Evolutionary conservation across 1,140 invertebrate species (phyloP), one percentile per base, ranked within the genome.

Genomic region (Hyposmocoma kahamanoa): DNA sequence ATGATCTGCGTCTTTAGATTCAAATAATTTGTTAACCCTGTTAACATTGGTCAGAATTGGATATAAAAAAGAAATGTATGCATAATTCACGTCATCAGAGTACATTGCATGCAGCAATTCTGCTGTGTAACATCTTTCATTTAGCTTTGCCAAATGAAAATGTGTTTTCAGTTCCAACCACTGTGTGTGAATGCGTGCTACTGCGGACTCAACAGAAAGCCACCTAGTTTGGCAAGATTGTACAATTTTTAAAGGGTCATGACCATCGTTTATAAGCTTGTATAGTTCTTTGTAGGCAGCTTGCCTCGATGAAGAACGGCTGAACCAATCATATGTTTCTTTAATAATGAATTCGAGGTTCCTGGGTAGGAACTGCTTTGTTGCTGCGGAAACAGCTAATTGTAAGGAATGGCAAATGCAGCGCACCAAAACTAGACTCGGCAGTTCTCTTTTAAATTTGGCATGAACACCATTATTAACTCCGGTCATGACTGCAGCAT

Each of bases 271-370:
- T n/a, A 77, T 62, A 8, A 45, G 28, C 43, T 54, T 34, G 43
- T 67, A 75, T 17, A 75, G 13, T 38, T 57, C 17, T 61, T 59
- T 59, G 51, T 75, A 73, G 13, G 22, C 13, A 39, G 36, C 6
- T 39, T 39, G 36, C 18, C 36, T 39, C 3, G 36, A 21, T 15
- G 15, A 53, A 55, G 58, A 45, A 51, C 49, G 26, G 22, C 41
- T 39, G 53, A 39, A 70, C 47, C 47, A 49, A 18, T 49, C 47
- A 49, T 49, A 42, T 49, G 47, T 82, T 59, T 80, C 71, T 32
- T 56, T 58, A 45, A 82, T 64, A 11, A 81, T 42, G 62, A 72
- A 82, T 50, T 85, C 78, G 6, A 84, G 51, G 64, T 69, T 58
- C 18, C 67, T 61, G 9, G 71, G 68, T 26, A 83, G 41, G 32